Evolutionary conservation across 1,140 invertebrate species (phyloP), one percentile per base, ranked within the genome.

Genomic region (Drosophila ohnishii): DNA sequence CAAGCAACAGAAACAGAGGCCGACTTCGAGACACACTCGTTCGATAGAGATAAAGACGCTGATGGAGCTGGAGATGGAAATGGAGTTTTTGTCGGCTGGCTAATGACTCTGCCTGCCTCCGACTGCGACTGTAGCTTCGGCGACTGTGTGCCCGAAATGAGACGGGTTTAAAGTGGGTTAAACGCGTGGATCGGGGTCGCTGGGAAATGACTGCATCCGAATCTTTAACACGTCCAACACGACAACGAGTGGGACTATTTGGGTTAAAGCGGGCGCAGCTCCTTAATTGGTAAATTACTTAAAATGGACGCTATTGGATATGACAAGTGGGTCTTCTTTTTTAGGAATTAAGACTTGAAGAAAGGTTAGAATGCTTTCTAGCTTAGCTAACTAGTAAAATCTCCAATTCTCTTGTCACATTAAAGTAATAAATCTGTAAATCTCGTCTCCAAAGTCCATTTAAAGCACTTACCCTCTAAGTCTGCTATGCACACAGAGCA

Each of bases 91-190:
- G 81, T 48, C 61, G 82, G 59, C 78, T 69, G 78, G 62, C 82
- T 85, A 85, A 85, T 85, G 81, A 85, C 81, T 80, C 77, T 69
- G 80, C 61, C 77, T 42, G 71, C 44, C 25, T 28, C 25, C 25
- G 25, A 28, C 25, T 28, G 25, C 25, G 25, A 5, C 25, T 28
- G 25, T 28, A 28, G 14, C 45, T 14, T 30, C 28, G 0, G n/a
- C n/a, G 22, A 16, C 28, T 47, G 57, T 30, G 62, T 53, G 61
- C 59, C 59, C 71, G 51, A 75, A 75, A 73, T 57, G 60, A 85
- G 82, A 86, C 78, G 71, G 78, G 82, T 86, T 85, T 85, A 85
- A 85, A 85, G 82, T 85, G 75, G 82, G 82, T 85, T 85, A 85
- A 85, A 75, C 72, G 70, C 78, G 72, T 67, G 71, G 72, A 80